Evolutionary conservation across 2,888 invertebrate genomes (phyloP), one percentile per base, ranked within the genome.

Genomic region (Tachystola acroxantha): DNA sequence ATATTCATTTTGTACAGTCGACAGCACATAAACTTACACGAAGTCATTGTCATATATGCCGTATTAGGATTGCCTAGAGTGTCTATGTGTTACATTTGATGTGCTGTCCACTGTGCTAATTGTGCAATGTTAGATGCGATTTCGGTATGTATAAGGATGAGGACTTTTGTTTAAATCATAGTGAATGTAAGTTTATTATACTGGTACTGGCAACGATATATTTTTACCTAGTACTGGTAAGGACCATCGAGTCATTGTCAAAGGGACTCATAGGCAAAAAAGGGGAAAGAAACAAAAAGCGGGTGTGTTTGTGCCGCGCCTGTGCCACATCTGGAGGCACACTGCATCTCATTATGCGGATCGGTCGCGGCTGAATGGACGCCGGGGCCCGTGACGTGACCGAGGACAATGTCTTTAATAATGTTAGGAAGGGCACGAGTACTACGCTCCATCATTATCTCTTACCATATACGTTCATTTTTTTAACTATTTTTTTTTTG

Each of bases 311-410:
- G 65, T 66, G 78, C 72, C 74, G 74, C 82, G 82, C 74, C 79
- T 84, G 84, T 76, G 77, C 71, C 76, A 74, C 84, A 84, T 84
- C 81, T 84, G 85, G 78, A 67, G 68, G 70, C 70, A 73, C 71
- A 73, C 70, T 78, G 82, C 81, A 80, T 77, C 76, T 77, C 76
- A 79, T 81, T 80, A 81, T 74, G 71, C 73, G 66, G 80, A 70
- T 64, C 74, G 66, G 80, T 77, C 76, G 63, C 78, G 80, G 74
- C 60, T 75, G 69, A 75, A 61, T 71, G 74, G 66, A 55, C 62
- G 53, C 46, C 44, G 48, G 50, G 57, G 53, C 59, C 57, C 61
- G 60, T 53, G 61, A 60, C 69, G 60, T 46, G 53, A 47, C 57
- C 57, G 45, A 48, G 59, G 52, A 71, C 72, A 71, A 72, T 70